Conservation (phyloP, 2,888 invertebrate genomes). For the Blera fallax region DNA sequence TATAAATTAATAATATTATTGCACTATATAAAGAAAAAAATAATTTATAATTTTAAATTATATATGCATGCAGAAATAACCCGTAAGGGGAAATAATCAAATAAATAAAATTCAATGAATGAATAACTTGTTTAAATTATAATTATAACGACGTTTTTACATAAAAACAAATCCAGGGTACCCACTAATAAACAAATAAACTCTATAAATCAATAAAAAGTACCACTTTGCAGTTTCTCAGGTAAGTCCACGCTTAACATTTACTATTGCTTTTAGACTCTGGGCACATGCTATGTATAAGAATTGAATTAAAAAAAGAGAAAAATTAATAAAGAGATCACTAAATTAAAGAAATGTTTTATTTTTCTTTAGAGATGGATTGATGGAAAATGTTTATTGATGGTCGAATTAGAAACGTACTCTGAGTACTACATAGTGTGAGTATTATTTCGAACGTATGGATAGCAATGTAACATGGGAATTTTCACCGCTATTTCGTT, state of each 20-base stretch:
- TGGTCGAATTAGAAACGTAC: too few species aligned
- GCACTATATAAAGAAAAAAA: neutral
- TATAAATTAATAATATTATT: conserved; percentile 6
- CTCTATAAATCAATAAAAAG: conserved; percentile 39
- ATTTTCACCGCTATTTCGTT: too few species aligned
- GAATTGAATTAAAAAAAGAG: neutral
- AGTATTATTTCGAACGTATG: too few species aligned
- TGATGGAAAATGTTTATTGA: too few species aligned
- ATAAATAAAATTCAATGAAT: neutral
- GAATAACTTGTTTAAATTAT: conserved; percentile 13
- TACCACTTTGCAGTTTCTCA: conserved; percentile 21
- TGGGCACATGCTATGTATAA: neutral
- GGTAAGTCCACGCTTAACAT: conserved; percentile 30
- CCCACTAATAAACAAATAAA: conserved; percentile 17
- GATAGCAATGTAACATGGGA: too few species aligned
- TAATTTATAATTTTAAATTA: neutral
- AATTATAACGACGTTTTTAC: neutral
- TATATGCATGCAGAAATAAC: neutral
- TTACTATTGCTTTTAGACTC: neutral
- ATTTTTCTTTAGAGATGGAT: neutral
- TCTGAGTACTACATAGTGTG: too few species aligned
- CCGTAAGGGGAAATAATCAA: conserved; percentile 1
- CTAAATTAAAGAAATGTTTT: neutral
- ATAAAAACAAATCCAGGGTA: neutral
- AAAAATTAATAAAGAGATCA: neutral